Evolutionary conservation across 2,888 invertebrate species (phyloP), one percentile per base, ranked within the genome.

Genomic region (Leptothorax acervorum): DNA sequence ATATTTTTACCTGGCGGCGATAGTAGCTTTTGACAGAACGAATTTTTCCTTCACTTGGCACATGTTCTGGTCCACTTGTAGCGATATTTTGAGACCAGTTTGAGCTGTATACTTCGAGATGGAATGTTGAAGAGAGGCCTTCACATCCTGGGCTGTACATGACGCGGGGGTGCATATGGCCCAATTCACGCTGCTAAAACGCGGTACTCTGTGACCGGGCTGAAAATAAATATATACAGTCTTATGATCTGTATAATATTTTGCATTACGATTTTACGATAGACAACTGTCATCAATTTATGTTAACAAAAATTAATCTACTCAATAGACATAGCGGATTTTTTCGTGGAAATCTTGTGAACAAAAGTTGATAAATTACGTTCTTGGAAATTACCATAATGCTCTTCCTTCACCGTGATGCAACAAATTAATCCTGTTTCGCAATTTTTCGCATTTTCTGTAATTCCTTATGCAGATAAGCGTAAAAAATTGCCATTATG

Each of bases 141-240:
- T 96, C 1, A 97, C 96, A 90, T 97, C 97, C 35, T 94, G 92
- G 11, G 96, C 87, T 0, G 95, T 95, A 92, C 97, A 97, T 0
- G 96, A 95, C 4, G 96, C 95, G 2, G 97, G 97, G n/a, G 96
- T 95, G 91, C 97, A 97, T 18, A 97, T 92, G 3, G 96, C 97
- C 97, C 97, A 97, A 89, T 97, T 96, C 71, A 97, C 95, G 23
- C 96, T 95, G 4, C 96, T 96, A 91, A 96, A 97, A 86, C 97
- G 95, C 0, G 97, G 97, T 9, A 97, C 96, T 85, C 97, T 95
- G 93, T 97, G 97, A 8, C 97, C 97, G 65, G 97, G 97, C 97
- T 97, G 91, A 74, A 95, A 95, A 53, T n/a, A 15, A 48, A 76
- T 45, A 11, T 8, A 39, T 42, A 48, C 0, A 4, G 0, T 42